phyloP scores from a whole-genome alignment of 2,888 invertebrate genomes.

The Caenorhabditis sp. region DNA sequence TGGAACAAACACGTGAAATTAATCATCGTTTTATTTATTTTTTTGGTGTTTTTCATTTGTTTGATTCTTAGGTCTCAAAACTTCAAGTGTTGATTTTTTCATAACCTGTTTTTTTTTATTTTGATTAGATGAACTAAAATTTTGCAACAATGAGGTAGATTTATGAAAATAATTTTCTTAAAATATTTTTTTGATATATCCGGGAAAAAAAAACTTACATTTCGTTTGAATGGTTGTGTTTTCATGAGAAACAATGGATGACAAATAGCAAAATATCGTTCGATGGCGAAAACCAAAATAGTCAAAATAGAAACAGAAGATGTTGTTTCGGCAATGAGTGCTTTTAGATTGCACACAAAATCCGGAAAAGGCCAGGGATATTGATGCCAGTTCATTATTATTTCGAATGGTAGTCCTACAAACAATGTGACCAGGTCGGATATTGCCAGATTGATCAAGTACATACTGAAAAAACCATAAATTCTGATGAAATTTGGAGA shows the following conservation, averaged over 20 bases:
- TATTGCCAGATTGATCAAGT: conserved; percentile 55
- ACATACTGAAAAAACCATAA: conserved; percentile 33
- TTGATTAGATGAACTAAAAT: no score
- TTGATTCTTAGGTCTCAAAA: conserved; percentile 13
- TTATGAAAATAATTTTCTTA: no score
- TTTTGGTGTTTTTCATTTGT: background rate
- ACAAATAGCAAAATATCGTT: conserved; percentile 61
- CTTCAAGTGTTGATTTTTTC: no score
- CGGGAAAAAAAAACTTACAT: conserved; percentile 30
- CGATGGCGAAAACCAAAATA: conserved; percentile 56
- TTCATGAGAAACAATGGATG: conserved; percentile 53
- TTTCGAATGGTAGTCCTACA: conserved; percentile 59
- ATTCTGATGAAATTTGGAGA: background rate
- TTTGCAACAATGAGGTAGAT: no score
- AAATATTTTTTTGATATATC: no score
- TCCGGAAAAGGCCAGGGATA: conserved; percentile 62
- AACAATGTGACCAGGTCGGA: conserved; percentile 57
- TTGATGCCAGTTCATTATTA: conserved; percentile 57
- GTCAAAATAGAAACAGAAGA: conserved; percentile 59
- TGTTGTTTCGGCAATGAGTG: conserved; percentile 56
- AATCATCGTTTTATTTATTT: conserved; percentile 4
- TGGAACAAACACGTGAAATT: conserved; percentile 2
- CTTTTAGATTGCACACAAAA: conserved; percentile 59
- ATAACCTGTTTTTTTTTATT: no score
- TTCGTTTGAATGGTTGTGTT: conserved; percentile 33